Evolutionary conservation across 2,797 vertebrate genomes (phyloP).

Genomic region (Taenioides sp.): DNA sequence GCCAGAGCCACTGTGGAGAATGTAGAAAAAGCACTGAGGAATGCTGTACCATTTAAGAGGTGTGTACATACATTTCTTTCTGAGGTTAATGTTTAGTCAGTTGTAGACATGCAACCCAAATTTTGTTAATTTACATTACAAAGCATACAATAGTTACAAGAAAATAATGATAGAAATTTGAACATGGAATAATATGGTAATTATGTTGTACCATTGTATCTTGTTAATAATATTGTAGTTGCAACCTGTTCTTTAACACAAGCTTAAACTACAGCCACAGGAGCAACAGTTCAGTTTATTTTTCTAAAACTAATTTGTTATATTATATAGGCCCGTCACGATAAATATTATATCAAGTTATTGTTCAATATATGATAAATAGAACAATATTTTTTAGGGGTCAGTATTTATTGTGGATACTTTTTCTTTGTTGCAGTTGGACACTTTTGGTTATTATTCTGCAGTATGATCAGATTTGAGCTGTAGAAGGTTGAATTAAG

Average conservation of each 20-base stretch:
- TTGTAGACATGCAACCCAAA: neutral
- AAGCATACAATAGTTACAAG: neutral
- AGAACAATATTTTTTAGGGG: too few species aligned
- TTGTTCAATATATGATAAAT: too few species aligned
- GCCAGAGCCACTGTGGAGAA: conserved; percentile 81
- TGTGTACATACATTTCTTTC: conserved; percentile 35
- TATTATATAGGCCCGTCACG: neutral
- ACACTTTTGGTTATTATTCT: too few species aligned
- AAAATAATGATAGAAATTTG: neutral
- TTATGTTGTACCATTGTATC: neutral
- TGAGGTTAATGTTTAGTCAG: neutral
- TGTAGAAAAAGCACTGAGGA: conserved; percentile 87
- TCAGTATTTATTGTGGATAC: too few species aligned
- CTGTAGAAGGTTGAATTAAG: too few species aligned
- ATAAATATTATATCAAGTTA: too few species aligned
- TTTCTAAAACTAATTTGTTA: neutral
- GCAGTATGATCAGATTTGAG: too few species aligned
- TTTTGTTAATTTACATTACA: neutral
- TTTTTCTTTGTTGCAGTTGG: too few species aligned
- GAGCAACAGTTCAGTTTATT: neutral
- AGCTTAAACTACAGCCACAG: neutral
- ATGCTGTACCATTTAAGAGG: conserved; percentile 94
- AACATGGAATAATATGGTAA: neutral
- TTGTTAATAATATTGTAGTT: neutral
- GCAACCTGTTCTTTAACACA: too few species aligned